Evolutionary conservation across 2,888 invertebrate species (phyloP).

Genomic region (Scaptodrosophila latifasciaeformis): DNA sequence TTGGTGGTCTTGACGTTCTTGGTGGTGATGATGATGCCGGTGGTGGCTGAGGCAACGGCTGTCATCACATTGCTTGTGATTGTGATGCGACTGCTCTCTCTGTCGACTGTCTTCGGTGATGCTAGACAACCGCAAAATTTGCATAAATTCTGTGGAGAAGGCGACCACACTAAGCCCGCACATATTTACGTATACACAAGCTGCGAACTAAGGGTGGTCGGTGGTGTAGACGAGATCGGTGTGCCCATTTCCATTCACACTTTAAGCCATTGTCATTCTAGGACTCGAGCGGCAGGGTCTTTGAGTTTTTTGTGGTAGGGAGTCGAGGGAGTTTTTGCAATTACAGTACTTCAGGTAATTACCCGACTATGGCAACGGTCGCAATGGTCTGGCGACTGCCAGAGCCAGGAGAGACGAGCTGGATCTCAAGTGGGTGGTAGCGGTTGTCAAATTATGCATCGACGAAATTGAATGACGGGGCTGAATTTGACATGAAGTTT

Average conservation of each 20-base stretch:
- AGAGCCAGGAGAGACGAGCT: conserved; percentile 11
- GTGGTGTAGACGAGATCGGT: neutral
- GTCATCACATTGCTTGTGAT: conserved; percentile 65
- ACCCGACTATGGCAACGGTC: conserved; percentile 22
- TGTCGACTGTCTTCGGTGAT: conserved; percentile 25
- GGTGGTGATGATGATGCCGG: neutral
- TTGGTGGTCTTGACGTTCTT: neutral
- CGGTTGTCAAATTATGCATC: conserved; percentile 62
- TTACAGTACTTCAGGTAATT: conserved; percentile 67
- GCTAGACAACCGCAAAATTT: conserved; percentile 50
- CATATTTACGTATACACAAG: conserved; percentile 1
- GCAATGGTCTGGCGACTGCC: conserved; percentile 29
- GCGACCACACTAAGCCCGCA: conserved; percentile 27
- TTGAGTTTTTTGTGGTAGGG: conserved; percentile 18
- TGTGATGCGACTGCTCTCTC: conserved; percentile 42
- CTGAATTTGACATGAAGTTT: conserved; percentile 73
- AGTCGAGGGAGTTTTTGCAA: conserved; percentile 39
- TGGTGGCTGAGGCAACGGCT: conserved; percentile 29
- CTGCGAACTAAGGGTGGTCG: neutral
- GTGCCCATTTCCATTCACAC: no score
- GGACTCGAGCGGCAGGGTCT: neutral
- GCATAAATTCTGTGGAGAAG: conserved; percentile 61
- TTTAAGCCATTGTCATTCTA: neutral
- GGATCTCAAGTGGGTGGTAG: conserved; percentile 6
- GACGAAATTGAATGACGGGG: conserved; percentile 62